Evolutionary conservation across 2,113 vertebrate genomes (phyloP), one percentile per base, ranked within the genome.

Genomic region (Malaclemys terrapin): DNA sequence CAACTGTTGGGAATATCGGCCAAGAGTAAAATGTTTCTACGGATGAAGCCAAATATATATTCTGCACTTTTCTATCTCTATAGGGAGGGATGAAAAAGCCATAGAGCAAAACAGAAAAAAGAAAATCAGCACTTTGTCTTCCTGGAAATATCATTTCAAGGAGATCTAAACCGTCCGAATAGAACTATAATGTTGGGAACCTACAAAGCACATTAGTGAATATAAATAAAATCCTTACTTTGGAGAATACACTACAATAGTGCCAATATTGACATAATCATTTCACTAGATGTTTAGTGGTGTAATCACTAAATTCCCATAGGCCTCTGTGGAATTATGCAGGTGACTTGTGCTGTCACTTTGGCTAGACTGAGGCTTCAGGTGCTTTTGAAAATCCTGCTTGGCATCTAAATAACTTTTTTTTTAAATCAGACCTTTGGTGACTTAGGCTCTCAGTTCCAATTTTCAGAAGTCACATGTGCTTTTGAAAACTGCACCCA

Each of bases 21-120:
- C 84, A 92, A 75, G 75, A 14, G 25, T 91, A 1, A 88, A 90
- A 96, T 78, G 56, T n/a, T 93, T 91, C 80, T 89, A 5, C 31
- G 89, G 85, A 89, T 52, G 35, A 89, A 4, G 35, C 14, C 29
- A 89, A 88, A 35, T 80, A 93, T 94, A 72, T 88, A 82, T 19
- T 5, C 38, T 8, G 10, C 24, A 92, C 72, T 47, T 78, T 47
- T 78, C 62, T 53, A 9, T 79, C 11, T 85, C 65, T 92, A 2
- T 57, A 17, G 47, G 75, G 42, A 93, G 38, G 35, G 91, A 91
- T 81, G 96, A 95, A 11, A 22, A 93, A n/a, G 25, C 42, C 65
- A 50, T 76, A 93, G 93, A 91, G 6, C 1, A 4, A 20, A 14
- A 27, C 35, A n/a, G 29, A 62, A 89, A 85, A 62, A 14, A 72